These are phyloP conservation scores for Trichomalopsis sarcophagae DNA, from an alignment of 1,140 invertebrate species.

Conservation along the genomic window DNA sequence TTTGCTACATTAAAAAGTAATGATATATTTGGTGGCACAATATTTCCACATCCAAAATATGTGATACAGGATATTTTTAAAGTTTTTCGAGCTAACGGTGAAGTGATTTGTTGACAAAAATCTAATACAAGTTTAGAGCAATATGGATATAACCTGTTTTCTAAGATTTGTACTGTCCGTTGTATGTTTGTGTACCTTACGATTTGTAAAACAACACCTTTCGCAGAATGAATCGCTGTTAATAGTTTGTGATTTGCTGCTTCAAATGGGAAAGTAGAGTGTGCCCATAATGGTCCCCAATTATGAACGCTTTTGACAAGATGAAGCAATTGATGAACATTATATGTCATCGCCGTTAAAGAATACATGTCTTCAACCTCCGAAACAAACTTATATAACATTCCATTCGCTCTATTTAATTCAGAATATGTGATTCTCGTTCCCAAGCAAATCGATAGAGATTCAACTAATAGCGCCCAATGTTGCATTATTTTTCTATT, in stretches of 20 bases:
- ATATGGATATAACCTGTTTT: background rate
- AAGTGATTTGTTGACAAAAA: no score
- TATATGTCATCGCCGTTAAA: conserved; percentile 17
- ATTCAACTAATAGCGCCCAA: background rate
- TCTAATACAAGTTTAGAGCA: no score
- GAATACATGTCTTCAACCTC: background rate
- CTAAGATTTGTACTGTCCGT: background rate
- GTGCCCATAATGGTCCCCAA: conserved; percentile 22
- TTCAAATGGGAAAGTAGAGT: conserved; percentile 15
- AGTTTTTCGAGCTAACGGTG: no score
- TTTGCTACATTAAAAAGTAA: no score
- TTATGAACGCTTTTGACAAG: conserved; percentile 1
- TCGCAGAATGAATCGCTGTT: background rate
- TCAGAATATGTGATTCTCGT: background rate
- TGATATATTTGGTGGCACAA: no score
- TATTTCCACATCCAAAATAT: no score
- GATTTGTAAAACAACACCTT: conserved; percentile 11
- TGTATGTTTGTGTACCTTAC: background rate
- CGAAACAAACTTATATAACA: conserved; percentile 11
- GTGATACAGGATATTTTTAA: no score
- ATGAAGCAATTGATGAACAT: conserved; percentile 28
- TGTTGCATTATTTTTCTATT: background rate
- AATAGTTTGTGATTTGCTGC: conserved; percentile 11
- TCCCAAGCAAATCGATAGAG: background rate
- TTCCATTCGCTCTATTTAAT: background rate